phyloP scores from a whole-genome alignment of 2,113 vertebrate genomes.

The Danionella cerebrum region DNA sequence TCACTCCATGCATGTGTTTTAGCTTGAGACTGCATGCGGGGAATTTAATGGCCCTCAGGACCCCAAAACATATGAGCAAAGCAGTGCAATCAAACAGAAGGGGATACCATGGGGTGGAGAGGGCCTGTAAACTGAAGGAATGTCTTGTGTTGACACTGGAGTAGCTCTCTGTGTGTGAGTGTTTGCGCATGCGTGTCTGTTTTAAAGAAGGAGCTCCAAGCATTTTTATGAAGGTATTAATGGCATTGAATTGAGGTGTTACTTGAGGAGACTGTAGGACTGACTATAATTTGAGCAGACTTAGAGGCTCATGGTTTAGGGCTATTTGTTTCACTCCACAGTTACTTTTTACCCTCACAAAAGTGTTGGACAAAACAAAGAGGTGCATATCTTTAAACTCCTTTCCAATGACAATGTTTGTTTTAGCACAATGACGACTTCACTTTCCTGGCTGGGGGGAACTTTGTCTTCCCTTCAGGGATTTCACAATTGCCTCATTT shows the following conservation, averaged over 20 bases:
- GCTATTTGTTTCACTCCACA: not conserved
- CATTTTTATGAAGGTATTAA: slow-evolving; percentile 17
- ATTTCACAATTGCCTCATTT: slow-evolving; percentile 47
- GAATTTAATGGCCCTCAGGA: slow-evolving; percentile 31
- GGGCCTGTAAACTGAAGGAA: slow-evolving; percentile 16
- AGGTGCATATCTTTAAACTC: not conserved
- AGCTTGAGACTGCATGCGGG: slow-evolving; percentile 39
- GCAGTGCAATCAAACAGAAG: slow-evolving; percentile 21
- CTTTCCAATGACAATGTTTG: slow-evolving; percentile 21
- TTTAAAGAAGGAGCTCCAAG: slow-evolving; percentile 25
- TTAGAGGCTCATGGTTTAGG: not conserved
- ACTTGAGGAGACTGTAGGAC: slow-evolving; percentile 4
- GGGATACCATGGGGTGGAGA: not conserved
- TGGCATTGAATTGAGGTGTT: not conserved
- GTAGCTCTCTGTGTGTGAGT: slow-evolving; percentile 16
- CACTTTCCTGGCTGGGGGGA: slow-evolving; percentile 26
- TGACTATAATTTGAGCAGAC: not conserved
- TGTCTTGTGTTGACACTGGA: slow-evolving; percentile 37
- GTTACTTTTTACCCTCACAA: not conserved
- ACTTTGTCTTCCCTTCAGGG: slow-evolving; percentile 37
- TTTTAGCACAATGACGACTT: slow-evolving; percentile 33
- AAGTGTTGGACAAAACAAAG: slow-evolving; percentile 19
- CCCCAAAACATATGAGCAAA: slow-evolving; percentile 5
- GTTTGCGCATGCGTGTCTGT: slow-evolving; percentile 7
- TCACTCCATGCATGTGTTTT: slow-evolving; percentile 36